Evolutionary conservation across 2,113 vertebrate genomes (phyloP).

Genomic region (Vidua macroura): DNA sequence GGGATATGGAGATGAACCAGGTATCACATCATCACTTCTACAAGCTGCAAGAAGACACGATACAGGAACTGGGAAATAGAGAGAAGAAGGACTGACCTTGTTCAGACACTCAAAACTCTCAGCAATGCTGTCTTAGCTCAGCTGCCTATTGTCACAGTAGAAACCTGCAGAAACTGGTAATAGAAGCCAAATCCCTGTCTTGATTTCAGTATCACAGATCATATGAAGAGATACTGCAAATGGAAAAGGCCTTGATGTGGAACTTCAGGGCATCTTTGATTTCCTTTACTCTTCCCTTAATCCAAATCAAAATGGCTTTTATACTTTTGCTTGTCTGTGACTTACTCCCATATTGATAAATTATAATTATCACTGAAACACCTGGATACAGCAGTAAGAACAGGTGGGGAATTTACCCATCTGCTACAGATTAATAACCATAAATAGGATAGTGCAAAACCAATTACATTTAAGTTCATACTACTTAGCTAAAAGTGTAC

Average conservation of each 20-base stretch:
- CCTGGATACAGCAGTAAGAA: constrained; percentile 33
- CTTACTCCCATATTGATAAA: constrained; percentile 4
- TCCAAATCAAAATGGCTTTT: neutral
- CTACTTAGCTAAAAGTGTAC: neutral
- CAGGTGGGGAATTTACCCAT: constrained; percentile 35
- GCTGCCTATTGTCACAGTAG: neutral
- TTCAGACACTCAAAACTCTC: neutral
- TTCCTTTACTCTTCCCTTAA: neutral
- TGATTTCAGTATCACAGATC: neutral
- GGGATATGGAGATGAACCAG: neutral
- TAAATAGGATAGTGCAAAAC: neutral
- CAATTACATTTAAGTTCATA: neutral
- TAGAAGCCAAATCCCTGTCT: neutral
- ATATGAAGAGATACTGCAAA: neutral
- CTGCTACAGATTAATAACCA: constrained; percentile 28
- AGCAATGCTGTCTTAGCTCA: neutral
- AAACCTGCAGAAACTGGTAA: neutral
- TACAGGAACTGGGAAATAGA: neutral
- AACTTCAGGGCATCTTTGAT: neutral
- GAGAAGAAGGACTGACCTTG: neutral
- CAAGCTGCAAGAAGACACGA: neutral
- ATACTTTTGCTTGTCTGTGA: neutral
- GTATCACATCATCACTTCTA: neutral
- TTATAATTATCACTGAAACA: constrained; percentile 40
- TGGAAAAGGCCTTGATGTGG: neutral